Evolutionary conservation across 2,888 invertebrate species (phyloP), one percentile per base, ranked within the genome.

Genomic region (Cheilosia vernalis): DNA sequence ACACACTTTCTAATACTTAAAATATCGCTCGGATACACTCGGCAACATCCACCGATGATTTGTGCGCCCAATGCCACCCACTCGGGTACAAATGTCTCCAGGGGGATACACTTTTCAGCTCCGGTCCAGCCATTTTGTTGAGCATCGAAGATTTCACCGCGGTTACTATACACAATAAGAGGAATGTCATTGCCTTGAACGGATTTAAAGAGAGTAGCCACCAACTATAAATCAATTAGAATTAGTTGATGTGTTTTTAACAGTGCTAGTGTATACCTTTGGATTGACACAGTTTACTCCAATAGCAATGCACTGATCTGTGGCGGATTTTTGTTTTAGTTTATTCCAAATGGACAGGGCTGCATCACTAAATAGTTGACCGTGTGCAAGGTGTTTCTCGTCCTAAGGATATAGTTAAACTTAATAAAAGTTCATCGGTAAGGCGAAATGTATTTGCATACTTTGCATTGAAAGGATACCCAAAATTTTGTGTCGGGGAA

Each of bases 41-140:
- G 94, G 91, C 98, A 98, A 90, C 98, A 98, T 0, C 98, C 98
- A 53, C 98, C 98, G 27, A 98, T 94, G 90, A 96, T 96, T 56
- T 94, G 93, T 30, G 96, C 96, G 0, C 98, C 98, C 51, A 96
- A 91, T 66, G 95, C 93, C 67, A 97, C 90, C 98, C 98, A 98
- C 88, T 95, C 95, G 33, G 94, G 93, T 13, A 97, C 94, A 89
- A 95, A 96, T 27, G 94, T 93, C 86, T 95, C 95, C 0, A 97
- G 93, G 4, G 95, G 93, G 88, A 95, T 94, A 90, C 94, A 94
- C 89, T 94, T 94, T 87, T 95, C 94, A 58, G 94, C 93, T 87
- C 95, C 95, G 78, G 95, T 94, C 96, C 96, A 96, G 70, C 89
- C 90, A 2, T 79, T 87, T 17, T 88, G 87, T 40, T 88, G 5